Evolutionary conservation across 2,797 vertebrate species (phyloP).

Genomic region (Nannoperca australis): DNA sequence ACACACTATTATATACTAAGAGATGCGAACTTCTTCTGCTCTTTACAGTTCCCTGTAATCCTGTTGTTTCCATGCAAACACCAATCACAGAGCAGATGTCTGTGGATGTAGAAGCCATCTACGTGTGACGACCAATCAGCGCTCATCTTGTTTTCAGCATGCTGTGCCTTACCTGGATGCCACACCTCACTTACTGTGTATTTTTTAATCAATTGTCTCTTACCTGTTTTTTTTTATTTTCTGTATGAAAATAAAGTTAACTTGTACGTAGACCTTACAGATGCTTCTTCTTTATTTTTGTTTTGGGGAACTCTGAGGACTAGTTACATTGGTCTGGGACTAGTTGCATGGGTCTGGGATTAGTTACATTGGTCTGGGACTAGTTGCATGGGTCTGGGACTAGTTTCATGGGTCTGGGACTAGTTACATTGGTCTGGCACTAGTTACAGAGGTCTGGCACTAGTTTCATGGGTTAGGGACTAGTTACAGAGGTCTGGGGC

Average conservation of each 20-base stretch:
- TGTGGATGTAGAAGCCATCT: conserved; percentile 13
- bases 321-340: too few relatives aligned
- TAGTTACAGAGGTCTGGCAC: too few relatives aligned
- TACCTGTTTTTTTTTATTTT: neutral
- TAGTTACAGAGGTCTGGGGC: too few relatives aligned
- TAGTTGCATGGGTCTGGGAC: too few relatives aligned
- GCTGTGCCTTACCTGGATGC: neutral
- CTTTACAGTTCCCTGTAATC: conserved; percentile 22
- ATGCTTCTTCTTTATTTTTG: too few relatives aligned
- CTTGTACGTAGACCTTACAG: neutral
- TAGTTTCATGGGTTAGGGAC: too few relatives aligned
- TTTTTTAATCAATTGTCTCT: neutral
- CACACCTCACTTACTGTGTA: neutral
- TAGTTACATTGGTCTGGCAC: too few relatives aligned
- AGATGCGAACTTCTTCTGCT: neutral
- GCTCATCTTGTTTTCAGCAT: neutral
- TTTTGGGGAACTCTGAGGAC: too few relatives aligned
- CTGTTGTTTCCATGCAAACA: conserved; percentile 10
- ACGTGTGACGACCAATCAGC: conserved; percentile 38
- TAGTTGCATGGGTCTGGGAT: too few relatives aligned
- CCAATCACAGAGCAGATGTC: conserved; percentile 7
- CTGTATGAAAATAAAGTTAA: neutral
- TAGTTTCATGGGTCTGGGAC: too few relatives aligned
- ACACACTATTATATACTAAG: neutral
- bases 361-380: too few relatives aligned